Base-by-base conservation (phyloP, 2,888 invertebrate species). In the Frankliniella fusca region DNA sequence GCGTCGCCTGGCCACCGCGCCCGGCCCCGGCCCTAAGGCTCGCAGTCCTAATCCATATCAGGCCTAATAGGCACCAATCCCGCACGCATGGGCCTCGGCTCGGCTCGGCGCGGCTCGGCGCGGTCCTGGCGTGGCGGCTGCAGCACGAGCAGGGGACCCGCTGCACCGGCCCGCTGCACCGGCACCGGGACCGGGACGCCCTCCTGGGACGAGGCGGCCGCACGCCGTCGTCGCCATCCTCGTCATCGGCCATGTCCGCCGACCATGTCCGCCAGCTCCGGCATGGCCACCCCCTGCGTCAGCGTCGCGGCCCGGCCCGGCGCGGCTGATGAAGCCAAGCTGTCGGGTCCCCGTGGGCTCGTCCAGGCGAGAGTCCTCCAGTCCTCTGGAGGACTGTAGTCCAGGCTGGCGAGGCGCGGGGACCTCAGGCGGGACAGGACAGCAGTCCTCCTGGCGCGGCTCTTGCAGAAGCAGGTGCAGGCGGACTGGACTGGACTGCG, bases 21-120 rank as follows among this genome's bases (percentile, higher is more conserved):
- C 54, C 54, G 15, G 38, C 20, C 15, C 54, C 54, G 15, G 38
- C 20, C 61, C 61, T 61, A 61, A 61, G 61, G 61, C 54, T 20
- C 54, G 20, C 54, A 15, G 54, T 15, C 27, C 70, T 76, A 76
- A 76, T 76, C 70, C 70, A 23, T 76, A 76, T 76, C 70, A 76
- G 27, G 70, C 23, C 70, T 76, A 76, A 76, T 76, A 76, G 70
- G 70, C 70, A n/a, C 70, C 70, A 76, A 76, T 76, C 70, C 70
- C 27, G 70, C 70, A 76, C 70, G 70, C 70, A 76, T 76, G 70
- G 70, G 20, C 61, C 54, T 54, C 54, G 54, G 8, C 54, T 18
- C 54, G 54, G 15, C 54, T 18, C 54, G 54, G 50, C 50, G 15
- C 54, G 54, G 54, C 54, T 54, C 54, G 54, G 7, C 15, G 61